Conservation (phyloP, 2,888 invertebrate species). For the Acholoe squamosa region DNA sequence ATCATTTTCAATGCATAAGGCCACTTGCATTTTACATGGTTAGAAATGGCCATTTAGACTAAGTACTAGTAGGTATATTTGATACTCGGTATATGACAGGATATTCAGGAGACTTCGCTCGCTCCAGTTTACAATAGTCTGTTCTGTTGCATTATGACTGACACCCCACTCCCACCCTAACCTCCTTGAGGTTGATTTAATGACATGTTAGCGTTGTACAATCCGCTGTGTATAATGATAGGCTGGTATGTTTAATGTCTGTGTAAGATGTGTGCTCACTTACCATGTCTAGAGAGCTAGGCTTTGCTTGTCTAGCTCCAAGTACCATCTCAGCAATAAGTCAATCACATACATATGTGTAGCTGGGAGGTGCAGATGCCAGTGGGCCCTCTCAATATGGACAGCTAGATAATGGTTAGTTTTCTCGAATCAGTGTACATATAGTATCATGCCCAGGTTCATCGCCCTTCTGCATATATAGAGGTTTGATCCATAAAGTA, state of each 20-base stretch:
- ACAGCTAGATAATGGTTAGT: background rate
- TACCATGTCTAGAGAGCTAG: background rate
- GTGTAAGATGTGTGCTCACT: conserved; percentile 11
- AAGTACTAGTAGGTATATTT: no score
- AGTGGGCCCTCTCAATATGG: background rate
- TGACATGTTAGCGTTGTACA: conserved; percentile 14
- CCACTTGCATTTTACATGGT: no score
- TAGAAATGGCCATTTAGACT: no score
- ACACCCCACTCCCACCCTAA: no score
- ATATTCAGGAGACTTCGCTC: no score
- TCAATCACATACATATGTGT: background rate
- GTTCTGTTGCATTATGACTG: no score
- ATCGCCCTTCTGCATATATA: no score
- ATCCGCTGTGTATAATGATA: conserved; percentile 11
- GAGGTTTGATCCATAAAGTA: no score
- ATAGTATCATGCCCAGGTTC: no score
- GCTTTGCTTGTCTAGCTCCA: background rate
- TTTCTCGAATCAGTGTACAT: background rate
- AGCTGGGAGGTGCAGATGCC: background rate
- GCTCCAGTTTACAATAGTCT: no score
- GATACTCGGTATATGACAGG: no score
- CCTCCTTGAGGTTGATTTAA: background rate
- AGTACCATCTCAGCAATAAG: background rate
- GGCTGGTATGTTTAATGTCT: conserved; percentile 30
- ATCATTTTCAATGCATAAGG: no score